Percentiles rank a stretch among this genome's conserved stretches.
Evolutionary conservation across 2,113 vertebrate species (phyloP).

Genomic region (Chauna torquata): DNA sequence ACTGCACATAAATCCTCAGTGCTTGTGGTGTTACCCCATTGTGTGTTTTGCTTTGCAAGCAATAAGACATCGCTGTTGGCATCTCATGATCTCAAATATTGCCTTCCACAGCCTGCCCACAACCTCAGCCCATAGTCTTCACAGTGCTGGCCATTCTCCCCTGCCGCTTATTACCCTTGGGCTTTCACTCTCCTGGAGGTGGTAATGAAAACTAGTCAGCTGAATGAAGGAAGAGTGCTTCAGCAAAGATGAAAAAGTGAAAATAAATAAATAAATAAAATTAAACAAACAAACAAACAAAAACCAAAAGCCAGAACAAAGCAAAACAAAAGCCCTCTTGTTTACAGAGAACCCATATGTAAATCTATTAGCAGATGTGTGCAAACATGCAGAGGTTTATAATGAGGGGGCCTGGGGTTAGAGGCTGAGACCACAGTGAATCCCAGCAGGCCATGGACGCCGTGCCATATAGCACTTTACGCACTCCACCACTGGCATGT

Average conservation of each 20-base stretch:
- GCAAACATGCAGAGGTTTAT: not conserved
- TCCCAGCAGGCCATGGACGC: not conserved
- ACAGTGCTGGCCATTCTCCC: accelerated
- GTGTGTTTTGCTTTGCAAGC: not conserved
- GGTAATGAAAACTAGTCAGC: not conserved
- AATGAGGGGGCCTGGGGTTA: not conserved
- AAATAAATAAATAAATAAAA: no score
- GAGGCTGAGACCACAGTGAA: not conserved
- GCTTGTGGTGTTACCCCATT: not conserved
- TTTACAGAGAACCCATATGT: not conserved
- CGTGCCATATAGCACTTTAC: not conserved
- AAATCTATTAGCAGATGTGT: not conserved
- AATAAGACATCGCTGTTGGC: not conserved
- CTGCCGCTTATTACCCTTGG: not conserved
- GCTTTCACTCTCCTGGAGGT: not conserved
- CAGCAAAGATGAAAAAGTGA: not conserved
- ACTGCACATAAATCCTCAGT: not conserved
- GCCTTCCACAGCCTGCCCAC: not conserved
- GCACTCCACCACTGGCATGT: not conserved
- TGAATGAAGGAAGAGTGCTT: not conserved
- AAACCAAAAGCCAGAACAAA: not conserved
- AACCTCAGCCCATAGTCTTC: not conserved
- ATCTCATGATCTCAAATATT: not conserved
- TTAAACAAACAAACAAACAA: no score
- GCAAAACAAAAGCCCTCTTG: not conserved